Evolutionary conservation across 2,888 invertebrate genomes (phyloP).

Genomic region (Caprella mutica): DNA sequence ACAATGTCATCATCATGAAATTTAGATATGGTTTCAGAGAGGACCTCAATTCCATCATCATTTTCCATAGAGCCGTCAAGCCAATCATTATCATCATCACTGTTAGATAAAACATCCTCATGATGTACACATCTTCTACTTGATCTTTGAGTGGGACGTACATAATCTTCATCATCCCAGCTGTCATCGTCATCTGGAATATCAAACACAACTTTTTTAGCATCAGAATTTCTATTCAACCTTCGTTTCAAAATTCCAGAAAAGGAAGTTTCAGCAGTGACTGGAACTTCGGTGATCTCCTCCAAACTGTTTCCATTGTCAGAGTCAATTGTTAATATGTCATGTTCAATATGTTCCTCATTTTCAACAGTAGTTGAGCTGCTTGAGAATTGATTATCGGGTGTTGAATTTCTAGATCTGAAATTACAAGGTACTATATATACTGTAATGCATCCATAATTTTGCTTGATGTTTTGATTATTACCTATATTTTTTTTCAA

Average conservation of each 20-base stretch:
- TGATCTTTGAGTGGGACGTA: constrained; percentile 3
- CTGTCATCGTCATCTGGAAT: constrained; percentile 2
- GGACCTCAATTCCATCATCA: constrained; percentile 16
- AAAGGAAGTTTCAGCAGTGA: not conserved
- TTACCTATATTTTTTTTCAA: too few species aligned
- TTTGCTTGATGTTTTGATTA: too few species aligned
- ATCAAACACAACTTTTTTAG: constrained; percentile 7
- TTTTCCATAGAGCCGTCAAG: too few species aligned
- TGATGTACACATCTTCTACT: constrained; percentile 51
- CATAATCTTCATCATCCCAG: constrained; percentile 5
- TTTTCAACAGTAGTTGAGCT: too few species aligned
- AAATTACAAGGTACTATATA: too few species aligned
- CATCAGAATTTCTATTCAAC: not conserved
- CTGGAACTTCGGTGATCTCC: not conserved
- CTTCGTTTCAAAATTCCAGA: not conserved
- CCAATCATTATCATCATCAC: not conserved
- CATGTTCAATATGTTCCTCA: too few species aligned
- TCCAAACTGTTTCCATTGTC: not conserved
- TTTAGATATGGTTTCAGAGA: not conserved
- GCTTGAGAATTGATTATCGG: too few species aligned
- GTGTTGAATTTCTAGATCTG: too few species aligned
- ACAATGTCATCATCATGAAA: not conserved
- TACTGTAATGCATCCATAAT: too few species aligned
- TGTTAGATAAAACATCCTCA: constrained; percentile 36
- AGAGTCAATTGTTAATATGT: not conserved